Percentiles rank a stretch among this genome's conserved stretches.
Evolutionary conservation across 2,888 invertebrate genomes (phyloP).

Genomic region (Ophion ventricosus): DNA sequence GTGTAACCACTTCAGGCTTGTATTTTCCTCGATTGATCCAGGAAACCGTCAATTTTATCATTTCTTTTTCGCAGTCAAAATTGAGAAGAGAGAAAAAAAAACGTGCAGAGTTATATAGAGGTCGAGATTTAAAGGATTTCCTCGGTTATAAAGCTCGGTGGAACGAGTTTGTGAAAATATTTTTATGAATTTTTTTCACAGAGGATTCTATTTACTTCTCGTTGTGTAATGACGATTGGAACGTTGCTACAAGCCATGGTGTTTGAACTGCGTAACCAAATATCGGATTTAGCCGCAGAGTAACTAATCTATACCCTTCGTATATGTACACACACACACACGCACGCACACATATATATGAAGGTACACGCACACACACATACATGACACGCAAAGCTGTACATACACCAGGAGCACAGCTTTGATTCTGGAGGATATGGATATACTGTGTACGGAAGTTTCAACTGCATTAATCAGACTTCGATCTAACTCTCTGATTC

Average conservation of each 20-base stretch:
- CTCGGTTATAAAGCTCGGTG: neutral
- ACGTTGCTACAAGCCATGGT: slow-evolving; percentile 10
- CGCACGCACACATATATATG: neutral
- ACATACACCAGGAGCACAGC: neutral
- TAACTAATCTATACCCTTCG: slow-evolving; percentile 26
- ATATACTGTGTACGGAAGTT: neutral
- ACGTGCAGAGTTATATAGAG: too few relatives aligned
- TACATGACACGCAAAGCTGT: too few relatives aligned
- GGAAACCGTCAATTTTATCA: too few relatives aligned
- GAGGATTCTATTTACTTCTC: slow-evolving; percentile 5
- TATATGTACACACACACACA: neutral
- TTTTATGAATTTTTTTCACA: neutral
- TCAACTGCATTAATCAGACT: slow-evolving; percentile 36
- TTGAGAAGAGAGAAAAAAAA: too few relatives aligned
- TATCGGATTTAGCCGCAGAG: slow-evolving; percentile 34
- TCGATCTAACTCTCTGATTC: too few relatives aligned
- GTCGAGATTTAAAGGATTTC: too few relatives aligned
- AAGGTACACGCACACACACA: neutral
- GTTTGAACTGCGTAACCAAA: slow-evolving; percentile 50
- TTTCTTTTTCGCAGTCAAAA: too few relatives aligned
- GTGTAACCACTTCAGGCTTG: too few relatives aligned
- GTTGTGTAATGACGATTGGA: slow-evolving; percentile 10
- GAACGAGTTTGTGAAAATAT: neutral
- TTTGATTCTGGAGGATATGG: slow-evolving; percentile 19
- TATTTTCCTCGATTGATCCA: too few relatives aligned